Conservation (phyloP, 1,140 invertebrate species). For the Apis florea region DNA sequence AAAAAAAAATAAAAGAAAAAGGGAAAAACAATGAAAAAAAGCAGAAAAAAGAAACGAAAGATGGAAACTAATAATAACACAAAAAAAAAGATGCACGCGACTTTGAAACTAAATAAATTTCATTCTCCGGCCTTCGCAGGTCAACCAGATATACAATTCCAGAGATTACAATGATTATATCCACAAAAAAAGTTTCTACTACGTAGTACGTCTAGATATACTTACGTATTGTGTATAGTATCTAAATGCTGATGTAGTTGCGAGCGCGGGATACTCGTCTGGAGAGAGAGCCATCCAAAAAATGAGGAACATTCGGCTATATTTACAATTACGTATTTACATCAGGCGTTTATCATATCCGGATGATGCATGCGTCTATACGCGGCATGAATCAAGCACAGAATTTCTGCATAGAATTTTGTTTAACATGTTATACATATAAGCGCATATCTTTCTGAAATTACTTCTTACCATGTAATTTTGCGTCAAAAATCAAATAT, state of each 20-base stretch:
- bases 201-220: conserved; percentile 68
- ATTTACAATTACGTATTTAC: conserved; percentile 14
- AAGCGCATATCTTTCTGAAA: conserved; percentile 27
- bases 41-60: neutral
- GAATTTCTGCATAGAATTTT: conserved; percentile 16
- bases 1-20: too few species aligned
- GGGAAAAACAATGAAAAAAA: neutral
- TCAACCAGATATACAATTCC: conserved; percentile 57
- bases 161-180: conserved; percentile 63
- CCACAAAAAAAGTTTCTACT: conserved; percentile 65
- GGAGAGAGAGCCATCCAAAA: conserved; percentile 33
- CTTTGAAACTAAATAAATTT: conserved; percentile 63
- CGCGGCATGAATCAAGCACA: conserved; percentile 10
- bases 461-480: conserved; percentile 20
- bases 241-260: conserved; percentile 65
- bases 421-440: conserved; percentile 26
- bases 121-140: conserved; percentile 53
- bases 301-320: conserved; percentile 19
- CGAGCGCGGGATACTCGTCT: conserved; percentile 62
- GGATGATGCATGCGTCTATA: conserved; percentile 13
- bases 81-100: conserved; percentile 51
- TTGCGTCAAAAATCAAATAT: neutral
- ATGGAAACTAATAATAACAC: conserved; percentile 28
- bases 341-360: conserved; percentile 42
- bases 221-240: conserved; percentile 67